A percentile compares a stretch with the other conserved stretches of the same genome.
Conservation (phyloP, 2,888 invertebrate genomes). For the Eilema caniola region DNA sequence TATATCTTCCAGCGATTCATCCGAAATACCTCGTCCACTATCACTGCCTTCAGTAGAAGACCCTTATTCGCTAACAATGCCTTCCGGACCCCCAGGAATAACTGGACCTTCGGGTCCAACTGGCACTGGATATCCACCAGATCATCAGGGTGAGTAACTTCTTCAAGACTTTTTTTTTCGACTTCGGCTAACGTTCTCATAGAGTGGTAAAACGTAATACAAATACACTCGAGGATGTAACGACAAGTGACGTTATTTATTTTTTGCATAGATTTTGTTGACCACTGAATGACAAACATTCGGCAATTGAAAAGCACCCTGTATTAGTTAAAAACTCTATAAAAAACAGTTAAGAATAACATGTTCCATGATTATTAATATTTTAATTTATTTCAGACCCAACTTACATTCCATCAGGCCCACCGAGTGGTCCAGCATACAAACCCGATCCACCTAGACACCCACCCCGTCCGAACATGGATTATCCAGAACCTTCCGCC, state of each 20-base stretch:
- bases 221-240: too few relatives aligned
- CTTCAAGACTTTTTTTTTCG: background rate
- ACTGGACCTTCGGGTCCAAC: slow-evolving; percentile 52
- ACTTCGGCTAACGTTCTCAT: too few relatives aligned
- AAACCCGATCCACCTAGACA: slow-evolving; percentile 44
- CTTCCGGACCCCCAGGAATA: slow-evolving; percentile 42
- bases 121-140: slow-evolving; percentile 58
- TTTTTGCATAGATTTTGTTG: too few relatives aligned
- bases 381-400: slow-evolving; percentile 54
- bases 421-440: slow-evolving; percentile 55
- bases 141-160: slow-evolving; percentile 57
- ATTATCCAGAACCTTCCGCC: slow-evolving; percentile 48
- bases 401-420: slow-evolving; percentile 62
- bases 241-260: too few relatives aligned
- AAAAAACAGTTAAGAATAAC: background rate
- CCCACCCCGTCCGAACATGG: slow-evolving; percentile 30
- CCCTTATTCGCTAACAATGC: slow-evolving; percentile 39
- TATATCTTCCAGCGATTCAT: slow-evolving; percentile 59
- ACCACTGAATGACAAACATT: background rate
- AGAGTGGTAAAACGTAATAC: too few relatives aligned
- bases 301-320: background rate
- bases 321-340: too few relatives aligned
- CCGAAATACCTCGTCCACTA: slow-evolving; percentile 70
- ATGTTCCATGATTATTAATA: background rate
- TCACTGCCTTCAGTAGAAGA: slow-evolving; percentile 40